A percentile compares a stretch with the other conserved stretches of the same genome.
These are phyloP conservation scores for Parauchenoglanis punctatus DNA, from an alignment of 2,797 vertebrate species.

Conservation along the genomic window DNA sequence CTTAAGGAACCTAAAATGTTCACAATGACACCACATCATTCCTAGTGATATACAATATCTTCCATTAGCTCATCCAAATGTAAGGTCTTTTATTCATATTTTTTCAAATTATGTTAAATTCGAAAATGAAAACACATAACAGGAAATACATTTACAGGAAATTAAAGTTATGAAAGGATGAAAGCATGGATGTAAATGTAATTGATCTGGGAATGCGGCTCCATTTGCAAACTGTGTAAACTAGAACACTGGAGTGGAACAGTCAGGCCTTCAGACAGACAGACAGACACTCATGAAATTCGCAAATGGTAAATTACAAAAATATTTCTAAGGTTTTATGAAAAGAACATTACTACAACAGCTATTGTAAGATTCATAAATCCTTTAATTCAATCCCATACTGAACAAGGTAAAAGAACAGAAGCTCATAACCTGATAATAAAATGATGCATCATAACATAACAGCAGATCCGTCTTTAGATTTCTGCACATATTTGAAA, in stretches of 20 bases:
- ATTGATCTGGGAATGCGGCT: not conserved
- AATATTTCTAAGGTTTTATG: not conserved
- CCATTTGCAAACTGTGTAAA: not conserved
- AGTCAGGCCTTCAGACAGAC: not conserved
- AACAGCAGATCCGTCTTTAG: too few relatives aligned
- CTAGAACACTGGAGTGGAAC: not conserved
- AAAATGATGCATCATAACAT: not conserved
- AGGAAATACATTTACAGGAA: not conserved
- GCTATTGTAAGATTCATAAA: not conserved
- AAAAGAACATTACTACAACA: not conserved
- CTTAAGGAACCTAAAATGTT: not conserved
- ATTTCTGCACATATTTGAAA: slow-evolving; percentile 3
- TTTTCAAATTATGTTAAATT: not conserved
- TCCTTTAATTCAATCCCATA: not conserved
- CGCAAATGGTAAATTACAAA: not conserved
- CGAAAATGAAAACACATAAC: not conserved
- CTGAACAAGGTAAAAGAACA: not conserved
- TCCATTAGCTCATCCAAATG: not conserved
- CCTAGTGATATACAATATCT: not conserved
- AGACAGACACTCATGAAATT: not conserved
- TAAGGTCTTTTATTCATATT: not conserved
- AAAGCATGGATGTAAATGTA: not conserved
- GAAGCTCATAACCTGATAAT: not conserved
- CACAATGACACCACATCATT: not conserved
- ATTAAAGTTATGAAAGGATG: not conserved